Evolutionary conservation across 2,797 vertebrate genomes (phyloP).

Genomic region (Adelosebastes latens): DNA sequence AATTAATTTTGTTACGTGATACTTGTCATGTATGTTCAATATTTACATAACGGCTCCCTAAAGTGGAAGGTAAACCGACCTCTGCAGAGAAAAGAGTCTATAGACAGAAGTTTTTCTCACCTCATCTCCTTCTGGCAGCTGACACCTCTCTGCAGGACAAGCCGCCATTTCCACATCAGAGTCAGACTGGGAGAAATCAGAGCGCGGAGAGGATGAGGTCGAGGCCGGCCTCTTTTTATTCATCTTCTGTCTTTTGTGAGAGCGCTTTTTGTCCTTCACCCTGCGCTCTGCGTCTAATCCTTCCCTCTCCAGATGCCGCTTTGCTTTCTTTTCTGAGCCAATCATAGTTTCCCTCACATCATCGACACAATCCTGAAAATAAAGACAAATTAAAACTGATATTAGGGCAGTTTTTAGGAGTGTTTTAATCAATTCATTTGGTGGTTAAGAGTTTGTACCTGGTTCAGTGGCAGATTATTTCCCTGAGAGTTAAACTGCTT

Average conservation of each 20-base stretch:
- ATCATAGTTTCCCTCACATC: constrained; percentile 77
- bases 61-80: background rate
- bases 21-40: background rate
- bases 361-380: constrained; percentile 77
- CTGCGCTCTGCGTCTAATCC: constrained; percentile 60
- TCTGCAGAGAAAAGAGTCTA: background rate
- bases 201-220: constrained; percentile 83
- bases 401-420: background rate
- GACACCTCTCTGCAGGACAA: constrained; percentile 93
- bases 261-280: constrained; percentile 82
- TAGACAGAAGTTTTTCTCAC: constrained; percentile 71
- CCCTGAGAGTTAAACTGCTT: constrained; percentile 73
- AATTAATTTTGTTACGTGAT: background rate
- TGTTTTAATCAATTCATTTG: accelerated
- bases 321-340: constrained; percentile 88
- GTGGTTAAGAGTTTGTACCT: constrained; percentile 59
- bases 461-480: constrained; percentile 59
- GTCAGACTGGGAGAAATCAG: constrained; percentile 91
- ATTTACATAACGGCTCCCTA: background rate
- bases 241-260: constrained; percentile 90
- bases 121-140: constrained; percentile 97
- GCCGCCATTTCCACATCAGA: constrained; percentile 94
- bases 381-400: background rate
- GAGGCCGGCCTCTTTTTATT: constrained; percentile 83
- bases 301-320: constrained; percentile 89